Base-by-base conservation (phyloP, 1,140 invertebrate genomes). In the Solenopsis invicta region DNA sequence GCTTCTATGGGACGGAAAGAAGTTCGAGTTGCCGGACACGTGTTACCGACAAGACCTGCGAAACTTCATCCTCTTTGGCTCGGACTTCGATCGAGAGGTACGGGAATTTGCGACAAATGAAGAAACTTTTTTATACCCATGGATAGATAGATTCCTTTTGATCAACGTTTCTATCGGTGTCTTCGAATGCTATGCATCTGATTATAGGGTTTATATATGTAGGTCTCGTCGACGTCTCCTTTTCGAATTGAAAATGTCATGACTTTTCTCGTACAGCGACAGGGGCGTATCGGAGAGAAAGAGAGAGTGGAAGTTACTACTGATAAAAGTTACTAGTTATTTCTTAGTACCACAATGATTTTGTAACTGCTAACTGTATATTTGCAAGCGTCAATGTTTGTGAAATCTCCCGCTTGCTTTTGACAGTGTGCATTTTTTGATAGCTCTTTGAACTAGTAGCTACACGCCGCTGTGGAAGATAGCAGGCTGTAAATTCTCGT, bases 121-220 rank as follows among this genome's bases (percentile, higher is more conserved):
- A 89, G 86, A 75, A 89, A 89, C 89, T 90, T 90, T 90, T 69
- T 89, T 87, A 24, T 72, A 41, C 10, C 74, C 66, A 21, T 2
- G 56, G 50, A 81, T 54, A 66, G 77, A 84, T 77, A 76, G 76
- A 37, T 71, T 86, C 24, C 62, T 61, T 56, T 62, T 45, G 48
- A 21, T 34, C 61, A 74, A 61, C 24, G 41, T 10, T 29, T 16
- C 61, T 88, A 54, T 66, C 66, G 41, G 18, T 50, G 21, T 24
- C 52, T 64, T 29, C 34, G 56, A 24, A 37, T 75, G 8, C 13
- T 80, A 50, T 78, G 80, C 86, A 81, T 88, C 74, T 61, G 69
- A 29, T 78, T 52, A 78, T 50, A 67, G 6, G 21, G 1, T 59
- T 34, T 6, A 61, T 61, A 29, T 29, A 61, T 61, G 2, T 29